Evolutionary conservation across 1,140 invertebrate species (phyloP).

Genomic region (Nasonia longicornis): DNA sequence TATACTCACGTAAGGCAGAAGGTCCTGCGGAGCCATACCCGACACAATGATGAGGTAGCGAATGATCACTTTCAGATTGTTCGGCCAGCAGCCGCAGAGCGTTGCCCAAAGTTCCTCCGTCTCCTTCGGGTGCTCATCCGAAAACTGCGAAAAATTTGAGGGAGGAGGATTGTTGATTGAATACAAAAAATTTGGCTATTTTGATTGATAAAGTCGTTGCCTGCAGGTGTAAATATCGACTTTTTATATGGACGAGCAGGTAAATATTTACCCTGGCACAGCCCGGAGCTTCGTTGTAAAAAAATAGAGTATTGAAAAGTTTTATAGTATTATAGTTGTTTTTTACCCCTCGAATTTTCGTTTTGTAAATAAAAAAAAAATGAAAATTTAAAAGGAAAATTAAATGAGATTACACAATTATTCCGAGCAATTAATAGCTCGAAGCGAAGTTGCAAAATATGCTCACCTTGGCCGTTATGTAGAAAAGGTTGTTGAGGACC

Average conservation of each 20-base stretch:
- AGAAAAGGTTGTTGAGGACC: conserved; percentile 98
- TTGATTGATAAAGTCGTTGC: background rate
- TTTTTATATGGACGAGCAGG: too few relatives aligned
- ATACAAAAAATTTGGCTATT: background rate
- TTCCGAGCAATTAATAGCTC: background rate
- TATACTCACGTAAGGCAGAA: conserved; percentile 86
- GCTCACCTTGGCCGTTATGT: conserved; percentile 93
- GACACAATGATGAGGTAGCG: conserved; percentile 97
- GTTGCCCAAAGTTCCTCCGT: conserved; percentile 96
- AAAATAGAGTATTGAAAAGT: too few relatives aligned
- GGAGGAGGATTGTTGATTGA: background rate
- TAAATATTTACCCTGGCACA: too few relatives aligned
- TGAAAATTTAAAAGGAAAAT: too few relatives aligned
- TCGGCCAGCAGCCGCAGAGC: conserved; percentile 94
- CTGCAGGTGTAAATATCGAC: too few relatives aligned
- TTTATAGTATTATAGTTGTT: too few relatives aligned
- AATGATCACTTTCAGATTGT: conserved; percentile 97
- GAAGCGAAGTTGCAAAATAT: background rate
- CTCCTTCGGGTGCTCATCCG: conserved; percentile 94
- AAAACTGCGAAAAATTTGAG: conserved; percentile 76
- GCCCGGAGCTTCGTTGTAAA: too few relatives aligned
- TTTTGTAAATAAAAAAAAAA: too few relatives aligned
- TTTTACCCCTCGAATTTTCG: too few relatives aligned
- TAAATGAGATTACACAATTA: background rate
- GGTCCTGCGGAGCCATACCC: conserved; percentile 92